A percentile compares a stretch with the other conserved stretches of the same genome.
phyloP scores from a whole-genome alignment of 2,888 invertebrate species.

The Machimus rusticus region DNA sequence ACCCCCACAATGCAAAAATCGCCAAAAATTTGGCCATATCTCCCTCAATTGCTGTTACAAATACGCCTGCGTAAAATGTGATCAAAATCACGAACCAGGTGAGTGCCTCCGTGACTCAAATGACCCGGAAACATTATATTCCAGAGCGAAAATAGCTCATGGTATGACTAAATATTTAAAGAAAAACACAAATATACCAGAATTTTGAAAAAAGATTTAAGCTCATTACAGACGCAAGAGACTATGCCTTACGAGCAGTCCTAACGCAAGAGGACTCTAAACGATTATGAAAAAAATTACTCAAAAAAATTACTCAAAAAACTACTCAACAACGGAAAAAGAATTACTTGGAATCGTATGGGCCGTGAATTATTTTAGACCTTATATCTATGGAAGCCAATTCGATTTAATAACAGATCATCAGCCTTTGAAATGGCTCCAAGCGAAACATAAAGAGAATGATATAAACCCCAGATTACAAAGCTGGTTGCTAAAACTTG shows the following conservation, averaged over 20 bases:
- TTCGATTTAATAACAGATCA: background rate
- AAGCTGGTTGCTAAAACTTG: background rate
- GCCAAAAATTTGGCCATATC: no score
- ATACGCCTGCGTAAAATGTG: no score
- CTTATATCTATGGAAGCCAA: background rate
- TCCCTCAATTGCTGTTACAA: no score
- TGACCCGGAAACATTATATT: no score
- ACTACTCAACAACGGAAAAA: background rate
- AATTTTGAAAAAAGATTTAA: background rate
- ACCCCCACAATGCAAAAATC: no score
- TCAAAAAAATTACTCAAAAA: background rate
- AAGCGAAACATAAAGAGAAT: background rate
- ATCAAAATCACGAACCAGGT: no score
- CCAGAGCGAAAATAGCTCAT: no score
- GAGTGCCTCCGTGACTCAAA: no score
- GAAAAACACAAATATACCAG: background rate
- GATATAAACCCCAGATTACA: background rate
- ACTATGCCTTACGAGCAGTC: constrained; percentile 18
- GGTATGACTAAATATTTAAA: no score
- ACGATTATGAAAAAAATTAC: background rate
- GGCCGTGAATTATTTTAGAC: background rate
- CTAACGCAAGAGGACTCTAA: background rate
- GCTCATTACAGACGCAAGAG: background rate
- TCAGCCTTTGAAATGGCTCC: background rate
- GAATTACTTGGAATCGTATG: background rate